phyloP scores from a whole-genome alignment of 2,113 vertebrate species.

The rabbit (Oryctolagus cuniculus) region mOryCun1.1 NC_091434.1:77244001-77244500 shows the following conservation, averaged over 20 bases:
- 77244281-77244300: neutral
- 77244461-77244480: slow-evolving; percentile 11
- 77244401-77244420: neutral
- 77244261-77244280: no score
- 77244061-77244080: no score
- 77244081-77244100: no score
- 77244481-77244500: neutral
- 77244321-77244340: neutral
- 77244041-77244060: no score
- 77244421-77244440: slow-evolving; percentile 7
- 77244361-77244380: neutral
- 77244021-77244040: no score
- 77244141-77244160: no score
- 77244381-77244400: slow-evolving; percentile 16
- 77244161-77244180: neutral
- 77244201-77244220: neutral
- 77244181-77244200: neutral
- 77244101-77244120: no score
- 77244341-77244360: neutral
- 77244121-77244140: no score
- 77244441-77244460: neutral
- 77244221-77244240: neutral
- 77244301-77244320: neutral
- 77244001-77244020: no score
- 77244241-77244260: neutral